These are phyloP conservation scores for Eudyptes chrysolophus DNA, from an alignment of 2,113 vertebrate genomes.

Conservation along the genomic window DNA sequence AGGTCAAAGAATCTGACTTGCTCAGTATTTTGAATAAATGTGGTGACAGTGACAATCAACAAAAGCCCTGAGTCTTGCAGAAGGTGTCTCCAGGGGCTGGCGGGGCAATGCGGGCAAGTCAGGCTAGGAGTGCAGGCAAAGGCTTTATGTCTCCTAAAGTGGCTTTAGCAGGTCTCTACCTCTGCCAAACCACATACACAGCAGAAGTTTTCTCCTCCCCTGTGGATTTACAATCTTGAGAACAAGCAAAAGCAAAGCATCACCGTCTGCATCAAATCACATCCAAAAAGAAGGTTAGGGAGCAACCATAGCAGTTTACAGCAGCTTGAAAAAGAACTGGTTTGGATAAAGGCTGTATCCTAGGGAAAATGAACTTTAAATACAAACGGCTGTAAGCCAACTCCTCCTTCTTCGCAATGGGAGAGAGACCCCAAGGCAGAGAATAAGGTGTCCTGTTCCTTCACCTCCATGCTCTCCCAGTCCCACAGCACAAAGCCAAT, in stretches of 20 bases:
- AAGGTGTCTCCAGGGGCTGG: not conserved
- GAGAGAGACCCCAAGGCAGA: not conserved
- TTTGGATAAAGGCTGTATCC: not conserved
- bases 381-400: not conserved
- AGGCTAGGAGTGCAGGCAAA: not conserved
- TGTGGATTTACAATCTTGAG: not conserved
- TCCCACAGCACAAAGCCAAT: not conserved
- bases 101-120: rapidly evolving
- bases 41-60: not conserved
- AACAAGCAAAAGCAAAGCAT: not conserved
- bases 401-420: not conserved
- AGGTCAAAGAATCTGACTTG: not conserved
- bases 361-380: not conserved
- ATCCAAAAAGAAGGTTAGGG: not conserved
- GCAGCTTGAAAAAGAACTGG: not conserved
- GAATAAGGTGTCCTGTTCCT: constrained; percentile 23
- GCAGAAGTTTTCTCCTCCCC: not conserved
- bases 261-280: not conserved
- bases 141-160: not conserved
- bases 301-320: not conserved
- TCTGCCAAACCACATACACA: not conserved
- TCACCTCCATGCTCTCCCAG: not conserved
- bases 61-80: not conserved
- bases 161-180: not conserved
- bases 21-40: not conserved